phyloP scores from a whole-genome alignment of 23 tunicate species.

The Styela clava region DNA sequence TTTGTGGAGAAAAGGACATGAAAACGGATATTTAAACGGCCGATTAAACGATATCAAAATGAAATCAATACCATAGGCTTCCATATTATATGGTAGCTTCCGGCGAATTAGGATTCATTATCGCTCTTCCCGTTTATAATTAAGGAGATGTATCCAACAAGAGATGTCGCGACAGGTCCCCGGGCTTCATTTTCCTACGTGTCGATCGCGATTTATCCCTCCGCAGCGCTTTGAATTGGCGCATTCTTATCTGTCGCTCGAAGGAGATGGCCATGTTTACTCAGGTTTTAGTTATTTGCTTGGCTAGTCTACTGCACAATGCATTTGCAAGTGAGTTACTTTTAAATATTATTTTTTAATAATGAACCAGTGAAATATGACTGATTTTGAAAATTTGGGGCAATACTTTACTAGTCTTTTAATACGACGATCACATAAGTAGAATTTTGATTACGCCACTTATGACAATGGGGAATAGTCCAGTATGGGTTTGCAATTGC shows the following conservation, averaged over 20 bases:
- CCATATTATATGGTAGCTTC: not conserved
- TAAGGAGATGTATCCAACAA: not conserved
- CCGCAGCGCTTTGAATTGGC: not conserved
- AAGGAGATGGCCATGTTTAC: not conserved
- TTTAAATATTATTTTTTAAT: no score
- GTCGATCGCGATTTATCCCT: not conserved
- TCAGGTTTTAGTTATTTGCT: not conserved
- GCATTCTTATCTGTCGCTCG: not conserved
- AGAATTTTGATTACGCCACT: no score
- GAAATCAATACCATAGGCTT: not conserved
- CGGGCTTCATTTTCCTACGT: not conserved
- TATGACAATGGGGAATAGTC: no score
- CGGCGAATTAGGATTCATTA: not conserved
- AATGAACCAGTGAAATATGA: no score
- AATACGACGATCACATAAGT: no score
- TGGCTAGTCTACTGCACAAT: not conserved
- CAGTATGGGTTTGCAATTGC: no score
- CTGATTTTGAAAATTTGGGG: no score
- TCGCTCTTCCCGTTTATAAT: not conserved
- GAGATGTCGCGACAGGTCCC: not conserved
- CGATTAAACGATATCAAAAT: not conserved
- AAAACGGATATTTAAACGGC: not conserved
- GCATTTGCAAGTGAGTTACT: not conserved
- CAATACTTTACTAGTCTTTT: no score
- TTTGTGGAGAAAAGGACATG: not conserved